Base-by-base conservation (phyloP, 30 jellyfish, hydroid and myxozoan genomes). In the Chrysaora quinquecirrha region DNA sequence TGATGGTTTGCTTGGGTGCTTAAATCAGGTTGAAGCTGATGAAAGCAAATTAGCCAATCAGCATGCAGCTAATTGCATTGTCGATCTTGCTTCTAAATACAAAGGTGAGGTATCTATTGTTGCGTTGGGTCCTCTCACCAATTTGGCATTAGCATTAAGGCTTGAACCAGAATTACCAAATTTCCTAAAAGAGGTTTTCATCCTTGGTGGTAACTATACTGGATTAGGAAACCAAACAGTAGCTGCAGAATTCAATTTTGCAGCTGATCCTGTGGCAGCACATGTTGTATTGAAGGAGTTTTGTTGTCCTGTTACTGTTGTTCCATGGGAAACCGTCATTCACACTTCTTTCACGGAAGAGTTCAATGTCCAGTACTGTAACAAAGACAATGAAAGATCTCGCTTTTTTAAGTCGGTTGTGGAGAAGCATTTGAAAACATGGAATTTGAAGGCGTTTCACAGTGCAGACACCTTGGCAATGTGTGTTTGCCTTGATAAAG, bases 101-200 rank as follows among this genome's bases (percentile, higher is more conserved):
- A 75, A 76, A 64, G 89, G 93, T 4, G 97, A 94, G 38, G 60
- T 94, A 27, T 43, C 94, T 14, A 24, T 87, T 18, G 66, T 94
- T 0, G 96, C 97, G n/a, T 38, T 94, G 2, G 99, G 97, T 9
- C 99, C 99, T 2, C 88, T 94, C 1, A 94, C 99, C 7, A 94
- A 94, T 66, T 80, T 94, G 25, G 97, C 99, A 19, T 66, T 94
- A 43, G 96, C 99, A 1, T 71, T 85, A 14, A 79, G 80, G 69
- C 50, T 92, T 58, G 43, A 80, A 56, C 90, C 93, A 62, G 85
- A 65, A 16, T 66, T 92, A 27, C 98, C 98, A 62, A 23, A 14
- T 10, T 65, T 49, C 9, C 71, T 92, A 56, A 92, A 86, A 34
- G 95, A 86, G 33, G 78, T 92, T 23, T 80, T 92, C 19, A 92